Percentiles rank a stretch among this genome's conserved stretches.
These are phyloP conservation scores for Eupithecia subumbrata DNA, from an alignment of 2,888 invertebrate species.

Conservation along the genomic window DNA sequence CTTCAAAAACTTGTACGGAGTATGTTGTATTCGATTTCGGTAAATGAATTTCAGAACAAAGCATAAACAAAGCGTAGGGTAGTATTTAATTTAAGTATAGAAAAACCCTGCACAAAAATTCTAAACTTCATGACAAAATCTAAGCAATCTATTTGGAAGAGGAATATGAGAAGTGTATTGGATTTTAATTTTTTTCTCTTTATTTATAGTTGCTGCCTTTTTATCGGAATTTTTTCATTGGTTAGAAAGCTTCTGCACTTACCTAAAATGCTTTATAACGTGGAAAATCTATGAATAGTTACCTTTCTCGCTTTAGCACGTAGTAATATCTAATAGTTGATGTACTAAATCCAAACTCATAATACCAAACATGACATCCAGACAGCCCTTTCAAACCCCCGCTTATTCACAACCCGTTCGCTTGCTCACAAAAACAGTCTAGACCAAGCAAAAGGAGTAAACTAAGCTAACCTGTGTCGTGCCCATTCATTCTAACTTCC, in stretches of 20 bases:
- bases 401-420: conserved; percentile 13
- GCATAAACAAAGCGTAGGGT: too few species aligned
- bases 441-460: conserved; percentile 45
- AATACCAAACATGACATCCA: conserved; percentile 9
- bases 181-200: too few species aligned
- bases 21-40: background rate
- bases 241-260: background rate
- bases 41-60: background rate
- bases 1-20: background rate
- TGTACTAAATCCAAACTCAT: background rate
- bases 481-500: conserved; percentile 42
- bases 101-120: background rate
- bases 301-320: background rate
- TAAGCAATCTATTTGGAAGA: background rate
- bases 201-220: background rate
- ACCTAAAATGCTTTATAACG: background rate
- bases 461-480: conserved; percentile 56
- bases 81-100: background rate
- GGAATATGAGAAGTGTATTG: too few species aligned
- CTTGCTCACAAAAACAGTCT: conserved; percentile 21
- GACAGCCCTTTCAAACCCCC: conserved; percentile 1
- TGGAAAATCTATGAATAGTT: background rate
- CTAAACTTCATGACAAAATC: background rate
- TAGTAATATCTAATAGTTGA: background rate
- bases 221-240: background rate